phyloP scores from a whole-genome alignment of 2,113 vertebrate genomes.

The Odontesthes bonariensis region DNA sequence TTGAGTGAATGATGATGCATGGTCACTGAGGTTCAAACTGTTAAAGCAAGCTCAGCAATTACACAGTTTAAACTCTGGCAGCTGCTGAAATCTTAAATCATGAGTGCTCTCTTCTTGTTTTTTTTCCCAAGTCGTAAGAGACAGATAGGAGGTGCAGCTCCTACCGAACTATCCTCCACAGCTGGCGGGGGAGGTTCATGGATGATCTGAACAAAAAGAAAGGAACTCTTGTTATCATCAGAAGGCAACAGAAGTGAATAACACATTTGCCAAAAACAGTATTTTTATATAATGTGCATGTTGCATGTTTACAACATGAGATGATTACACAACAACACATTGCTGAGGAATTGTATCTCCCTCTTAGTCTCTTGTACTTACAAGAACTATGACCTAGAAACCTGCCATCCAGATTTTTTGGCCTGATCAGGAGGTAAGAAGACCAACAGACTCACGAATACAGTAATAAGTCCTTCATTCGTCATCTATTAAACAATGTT shows the following conservation, averaged over 20 bases:
- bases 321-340: slow-evolving; percentile 67
- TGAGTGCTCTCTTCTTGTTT: slow-evolving; percentile 1
- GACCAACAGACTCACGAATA: slow-evolving; percentile 26
- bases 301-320: slow-evolving; percentile 54
- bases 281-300: slow-evolving; percentile 23
- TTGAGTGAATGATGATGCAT: slow-evolving; percentile 17
- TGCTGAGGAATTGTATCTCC: slow-evolving; percentile 56
- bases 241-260: slow-evolving; percentile 22
- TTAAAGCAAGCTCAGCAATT: slow-evolving; percentile 29
- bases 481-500: not conserved
- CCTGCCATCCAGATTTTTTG: slow-evolving; percentile 75
- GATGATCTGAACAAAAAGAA: slow-evolving; percentile 76
- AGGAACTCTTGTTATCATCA: slow-evolving; percentile 13
- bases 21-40: slow-evolving; percentile 43
- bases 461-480: not conserved
- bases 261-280: slow-evolving; percentile 27
- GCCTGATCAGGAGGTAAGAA: slow-evolving; percentile 26
- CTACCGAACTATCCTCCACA: slow-evolving; percentile 83
- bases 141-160: slow-evolving; percentile 38
- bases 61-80: slow-evolving; percentile 44
- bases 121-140: slow-evolving; percentile 12
- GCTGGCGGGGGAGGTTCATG: slow-evolving; percentile 81
- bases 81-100: slow-evolving; percentile 38
- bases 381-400: slow-evolving; percentile 74
- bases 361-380: slow-evolving; percentile 44